These are phyloP conservation scores for Dicycla oo DNA, from an alignment of 2,888 invertebrate genomes.

Conservation along the genomic window DNA sequence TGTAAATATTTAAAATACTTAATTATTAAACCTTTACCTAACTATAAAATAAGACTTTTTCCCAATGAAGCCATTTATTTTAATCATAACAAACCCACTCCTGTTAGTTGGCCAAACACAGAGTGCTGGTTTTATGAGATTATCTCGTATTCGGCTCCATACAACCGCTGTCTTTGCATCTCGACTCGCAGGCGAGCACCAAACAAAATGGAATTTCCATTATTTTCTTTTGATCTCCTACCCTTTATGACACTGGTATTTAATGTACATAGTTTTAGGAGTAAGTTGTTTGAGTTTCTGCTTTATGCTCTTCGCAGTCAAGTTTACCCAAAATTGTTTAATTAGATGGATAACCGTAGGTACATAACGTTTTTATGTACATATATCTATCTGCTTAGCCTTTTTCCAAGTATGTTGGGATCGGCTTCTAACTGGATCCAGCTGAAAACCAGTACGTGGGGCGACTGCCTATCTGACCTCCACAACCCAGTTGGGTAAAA, in stretches of 20 bases:
- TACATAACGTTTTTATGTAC: neutral
- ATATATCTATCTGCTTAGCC: too few relatives aligned
- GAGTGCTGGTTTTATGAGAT: constrained; percentile 8
- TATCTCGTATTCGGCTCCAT: constrained; percentile 37
- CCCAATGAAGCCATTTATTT: neutral
- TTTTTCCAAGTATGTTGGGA: too few relatives aligned
- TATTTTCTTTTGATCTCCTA: constrained; percentile 67
- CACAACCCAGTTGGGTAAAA: too few relatives aligned
- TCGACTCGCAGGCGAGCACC: constrained; percentile 35
- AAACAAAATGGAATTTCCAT: constrained; percentile 65
- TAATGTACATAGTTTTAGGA: constrained; percentile 65
- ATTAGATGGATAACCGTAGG: constrained; percentile 8
- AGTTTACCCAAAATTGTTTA: constrained; percentile 40
- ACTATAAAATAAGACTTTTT: neutral
- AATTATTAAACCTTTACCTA: too few relatives aligned
- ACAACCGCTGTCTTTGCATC: constrained; percentile 42
- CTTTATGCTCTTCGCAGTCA: constrained; percentile 37
- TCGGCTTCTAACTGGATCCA: too few relatives aligned
- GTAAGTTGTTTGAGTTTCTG: constrained; percentile 55
- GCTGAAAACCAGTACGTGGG: too few relatives aligned
- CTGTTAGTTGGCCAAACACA: constrained; percentile 17
- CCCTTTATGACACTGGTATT: constrained; percentile 66
- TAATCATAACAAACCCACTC: neutral
- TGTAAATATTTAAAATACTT: neutral
- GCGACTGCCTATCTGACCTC: too few relatives aligned